Evolutionary conservation across 2,888 invertebrate genomes (phyloP), one percentile per base, ranked within the genome.

Genomic region (Napeogenes inachia): DNA sequence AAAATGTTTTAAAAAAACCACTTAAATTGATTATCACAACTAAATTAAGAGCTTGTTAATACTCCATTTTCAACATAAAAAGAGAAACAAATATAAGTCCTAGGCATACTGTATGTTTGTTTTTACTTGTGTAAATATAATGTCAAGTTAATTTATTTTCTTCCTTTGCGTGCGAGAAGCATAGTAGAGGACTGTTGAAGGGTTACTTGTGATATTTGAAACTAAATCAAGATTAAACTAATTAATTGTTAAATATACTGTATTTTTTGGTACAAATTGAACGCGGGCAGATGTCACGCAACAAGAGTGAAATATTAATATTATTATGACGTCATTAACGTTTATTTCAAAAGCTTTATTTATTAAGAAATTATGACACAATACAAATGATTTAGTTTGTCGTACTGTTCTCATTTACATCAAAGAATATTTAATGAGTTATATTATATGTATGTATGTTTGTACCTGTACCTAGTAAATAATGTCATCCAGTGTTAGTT

Each of bases 281-380:
- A 54, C 46, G 57, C 13, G 54, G 56, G 38, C 32, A 21, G 33
- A 33, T 46, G 61, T 54, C 61, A 65, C 62, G 64, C 45, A 57
- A 59, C 58, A 62, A 64, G 65, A 65, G 59, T 65, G 63, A 62
- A 67, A 58, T 62, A 66, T 69, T 70, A 69, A 69, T 59, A 30
- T 50, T 2, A 10, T 42, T 30, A 50, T 50, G 50, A 50, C 30
- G 12, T 50, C 50, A 50, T 50, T 30, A 13, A 50, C 3, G 2
- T 30, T 21, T 50, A 50, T 50, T 42, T 35, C 10, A 42, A 30
- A 50, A 50, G 50, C 30, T 6, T 21, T 21, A 21, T 21, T 21
- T 21, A 21, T 21, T 21, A 21, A 21, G 30, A 3, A 30, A 30
- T 30, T 10, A 12, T 42, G 42, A 8, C 42, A 5, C 35, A 35